Evolutionary conservation across 2,888 invertebrate genomes (phyloP).

Genomic region (Phasia obesa): DNA sequence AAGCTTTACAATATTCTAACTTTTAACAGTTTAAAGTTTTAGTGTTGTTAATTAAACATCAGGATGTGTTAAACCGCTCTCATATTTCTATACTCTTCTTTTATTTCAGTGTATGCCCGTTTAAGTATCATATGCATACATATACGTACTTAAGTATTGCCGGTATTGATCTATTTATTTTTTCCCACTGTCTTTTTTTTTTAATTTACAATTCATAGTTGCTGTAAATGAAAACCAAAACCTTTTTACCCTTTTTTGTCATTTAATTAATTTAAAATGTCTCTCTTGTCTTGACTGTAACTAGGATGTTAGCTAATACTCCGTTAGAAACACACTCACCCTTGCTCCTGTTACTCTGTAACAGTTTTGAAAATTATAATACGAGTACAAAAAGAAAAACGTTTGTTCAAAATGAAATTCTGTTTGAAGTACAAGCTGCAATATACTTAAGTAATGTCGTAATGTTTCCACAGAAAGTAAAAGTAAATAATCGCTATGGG

Average conservation of each 20-base stretch:
- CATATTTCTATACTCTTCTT: too few relatives aligned
- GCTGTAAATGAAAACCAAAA: constrained; percentile 45
- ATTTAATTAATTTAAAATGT: constrained; percentile 42
- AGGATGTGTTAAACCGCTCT: too few relatives aligned
- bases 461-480: too few relatives aligned
- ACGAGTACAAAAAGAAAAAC: too few relatives aligned
- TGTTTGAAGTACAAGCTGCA: too few relatives aligned
- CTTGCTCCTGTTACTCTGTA: not conserved
- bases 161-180: constrained; percentile 4
- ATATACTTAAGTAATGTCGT: too few relatives aligned
- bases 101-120: not conserved
- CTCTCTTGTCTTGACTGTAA: constrained; percentile 1
- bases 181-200: not conserved
- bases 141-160: not conserved
- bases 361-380: not conserved
- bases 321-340: not conserved
- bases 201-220: constrained; percentile 4
- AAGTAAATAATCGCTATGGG: too few relatives aligned
- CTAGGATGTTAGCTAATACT: constrained; percentile 11
- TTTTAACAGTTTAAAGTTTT: too few relatives aligned
- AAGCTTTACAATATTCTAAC: too few relatives aligned
- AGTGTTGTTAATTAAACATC: too few relatives aligned
- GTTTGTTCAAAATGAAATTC: too few relatives aligned
- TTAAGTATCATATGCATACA: constrained; percentile 21
- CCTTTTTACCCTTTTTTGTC: constrained; percentile 37